Conservation (phyloP, 2,113 vertebrate genomes). For the Apus apus region DNA sequence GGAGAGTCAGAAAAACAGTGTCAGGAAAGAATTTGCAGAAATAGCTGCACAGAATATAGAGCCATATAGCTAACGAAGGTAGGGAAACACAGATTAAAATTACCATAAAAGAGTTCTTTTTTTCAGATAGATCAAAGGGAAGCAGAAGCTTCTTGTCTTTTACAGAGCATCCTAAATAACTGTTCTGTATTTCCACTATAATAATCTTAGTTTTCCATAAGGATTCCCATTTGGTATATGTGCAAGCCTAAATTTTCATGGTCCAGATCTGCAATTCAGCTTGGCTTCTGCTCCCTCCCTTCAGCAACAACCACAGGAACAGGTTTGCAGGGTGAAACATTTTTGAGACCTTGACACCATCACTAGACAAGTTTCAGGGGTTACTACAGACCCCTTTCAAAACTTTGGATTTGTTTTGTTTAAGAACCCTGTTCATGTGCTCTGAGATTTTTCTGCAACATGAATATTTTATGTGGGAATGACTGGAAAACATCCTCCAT, state of each 20-base stretch:
- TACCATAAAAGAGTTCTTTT: neutral
- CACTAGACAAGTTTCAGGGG: neutral
- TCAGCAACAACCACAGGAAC: neutral
- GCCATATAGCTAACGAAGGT: neutral
- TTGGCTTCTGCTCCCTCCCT: neutral
- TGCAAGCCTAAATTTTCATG: neutral
- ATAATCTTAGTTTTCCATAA: neutral
- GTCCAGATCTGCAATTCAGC: neutral
- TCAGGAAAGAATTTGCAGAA: neutral
- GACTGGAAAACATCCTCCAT: neutral
- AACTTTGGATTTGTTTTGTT: neutral
- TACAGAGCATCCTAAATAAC: neutral
- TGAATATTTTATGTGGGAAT: neutral
- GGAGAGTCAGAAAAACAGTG: neutral
- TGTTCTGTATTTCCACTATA: neutral
- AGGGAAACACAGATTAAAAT: neutral
- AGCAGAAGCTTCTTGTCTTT: neutral
- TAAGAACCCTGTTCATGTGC: neutral
- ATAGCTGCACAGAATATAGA: neutral
- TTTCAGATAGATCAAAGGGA: neutral
- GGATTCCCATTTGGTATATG: neutral
- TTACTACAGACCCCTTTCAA: neutral
- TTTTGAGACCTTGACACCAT: neutral
- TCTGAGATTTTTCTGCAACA: neutral
- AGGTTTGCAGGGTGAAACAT: neutral